phyloP scores from a whole-genome alignment of 2,888 invertebrate genomes.

The Ceraclea dissimilis region DNA sequence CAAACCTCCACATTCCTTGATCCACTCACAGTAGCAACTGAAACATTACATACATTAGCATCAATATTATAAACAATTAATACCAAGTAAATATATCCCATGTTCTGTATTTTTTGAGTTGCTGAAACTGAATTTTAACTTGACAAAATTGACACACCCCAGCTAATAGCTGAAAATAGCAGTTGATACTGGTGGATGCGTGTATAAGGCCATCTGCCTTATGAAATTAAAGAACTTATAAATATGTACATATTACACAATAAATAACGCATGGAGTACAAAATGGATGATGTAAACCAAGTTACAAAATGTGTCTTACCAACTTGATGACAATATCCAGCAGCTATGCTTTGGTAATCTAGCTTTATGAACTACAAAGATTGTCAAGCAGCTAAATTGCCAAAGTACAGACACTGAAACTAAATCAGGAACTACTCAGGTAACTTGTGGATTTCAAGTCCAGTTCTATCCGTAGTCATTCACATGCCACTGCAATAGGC shows the following conservation, averaged over 20 bases:
- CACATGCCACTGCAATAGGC: slow-evolving; percentile 34
- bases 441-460: no score
- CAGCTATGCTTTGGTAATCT: slow-evolving; percentile 85
- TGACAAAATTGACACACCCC: neutral
- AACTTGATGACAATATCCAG: slow-evolving; percentile 21
- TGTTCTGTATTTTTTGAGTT: neutral
- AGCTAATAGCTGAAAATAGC: no score
- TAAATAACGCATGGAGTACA: no score
- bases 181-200: no score
- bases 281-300: no score
- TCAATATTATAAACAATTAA: neutral
- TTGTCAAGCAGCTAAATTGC: slow-evolving; percentile 85
- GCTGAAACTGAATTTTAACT: neutral
- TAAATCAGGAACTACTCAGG: no score
- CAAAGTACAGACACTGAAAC: slow-evolving; percentile 65
- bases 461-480: no score
- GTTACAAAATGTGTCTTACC: no score
- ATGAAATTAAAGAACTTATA: no score
- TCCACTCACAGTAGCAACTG: slow-evolving; percentile 19
- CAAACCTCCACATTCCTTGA: slow-evolving; percentile 30
- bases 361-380: slow-evolving; percentile 76
- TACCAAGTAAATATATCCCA: slow-evolving; percentile 1
- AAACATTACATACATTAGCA: no score
- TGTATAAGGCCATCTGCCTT: no score
- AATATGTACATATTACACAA: no score